Conservation (phyloP, 2,113 vertebrate genomes). For the Phalacrocorax brasilianus region DNA sequence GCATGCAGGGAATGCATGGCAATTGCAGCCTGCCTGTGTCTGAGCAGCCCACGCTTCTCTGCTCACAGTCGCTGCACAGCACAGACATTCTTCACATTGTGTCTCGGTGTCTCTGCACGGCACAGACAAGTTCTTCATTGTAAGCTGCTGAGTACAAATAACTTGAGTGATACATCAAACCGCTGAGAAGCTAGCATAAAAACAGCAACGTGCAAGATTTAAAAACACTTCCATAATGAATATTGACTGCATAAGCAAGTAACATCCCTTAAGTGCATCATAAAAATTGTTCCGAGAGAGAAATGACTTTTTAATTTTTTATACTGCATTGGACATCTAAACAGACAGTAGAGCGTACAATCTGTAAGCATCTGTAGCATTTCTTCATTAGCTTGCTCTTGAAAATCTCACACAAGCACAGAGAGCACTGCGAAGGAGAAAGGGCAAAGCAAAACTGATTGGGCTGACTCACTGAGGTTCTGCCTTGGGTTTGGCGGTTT, state of each 20-base stretch:
- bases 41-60: not conserved
- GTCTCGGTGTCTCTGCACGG: not conserved
- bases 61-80: fast-evolving
- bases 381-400: not conserved
- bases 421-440: not conserved
- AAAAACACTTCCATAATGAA: not conserved
- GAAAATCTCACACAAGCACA: not conserved
- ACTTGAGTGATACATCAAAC: not conserved
- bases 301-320: not conserved
- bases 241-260: not conserved
- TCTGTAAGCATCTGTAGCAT: not conserved
- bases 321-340: not conserved
- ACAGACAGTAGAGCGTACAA: not conserved
- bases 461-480: not conserved
- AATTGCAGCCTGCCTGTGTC: not conserved
- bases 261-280: not conserved
- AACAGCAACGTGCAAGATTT: not conserved
- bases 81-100: not conserved
- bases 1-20: not conserved
- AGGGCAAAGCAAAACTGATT: not conserved
- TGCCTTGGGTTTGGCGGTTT: not conserved
- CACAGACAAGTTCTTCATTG: not conserved
- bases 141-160: not conserved
- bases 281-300: not conserved
- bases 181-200: not conserved